A percentile compares a stretch with the other conserved stretches of the same genome.
Evolutionary conservation across 1,140 invertebrate genomes (phyloP).

Genomic region (Stratiolaelaps scimitus): DNA sequence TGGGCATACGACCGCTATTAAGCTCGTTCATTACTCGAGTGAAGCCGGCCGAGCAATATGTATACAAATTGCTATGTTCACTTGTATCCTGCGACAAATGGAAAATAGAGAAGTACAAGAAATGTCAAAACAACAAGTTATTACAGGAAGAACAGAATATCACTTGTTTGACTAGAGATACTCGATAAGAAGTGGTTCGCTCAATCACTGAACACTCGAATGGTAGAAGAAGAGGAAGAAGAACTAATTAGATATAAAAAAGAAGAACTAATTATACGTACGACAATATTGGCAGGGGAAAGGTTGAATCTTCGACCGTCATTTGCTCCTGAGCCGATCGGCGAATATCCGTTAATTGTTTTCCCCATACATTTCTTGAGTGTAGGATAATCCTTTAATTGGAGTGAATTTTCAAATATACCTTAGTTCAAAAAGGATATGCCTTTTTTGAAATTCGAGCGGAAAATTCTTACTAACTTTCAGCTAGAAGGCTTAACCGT

Average conservation of each 20-base stretch:
- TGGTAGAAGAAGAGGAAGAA: background rate
- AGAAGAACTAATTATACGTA: background rate
- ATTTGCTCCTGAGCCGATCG: background rate
- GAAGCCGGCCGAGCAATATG: slow-evolving; percentile 15
- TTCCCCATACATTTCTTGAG: slow-evolving; percentile 18
- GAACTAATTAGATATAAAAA: background rate
- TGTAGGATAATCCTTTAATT: background rate
- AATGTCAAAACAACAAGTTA: too few relatives aligned
- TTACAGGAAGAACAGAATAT: too few relatives aligned
- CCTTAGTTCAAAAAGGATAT: background rate
- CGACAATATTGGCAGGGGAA: background rate
- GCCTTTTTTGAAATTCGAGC: background rate
- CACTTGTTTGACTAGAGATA: background rate
- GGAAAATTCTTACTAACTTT: background rate
- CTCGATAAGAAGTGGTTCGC: background rate
- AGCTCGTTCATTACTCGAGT: slow-evolving; percentile 1
- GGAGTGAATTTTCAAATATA: background rate
- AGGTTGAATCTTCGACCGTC: background rate
- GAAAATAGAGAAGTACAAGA: background rate
- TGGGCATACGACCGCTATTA: background rate
- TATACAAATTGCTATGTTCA: slow-evolving; percentile 9
- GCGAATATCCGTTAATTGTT: background rate
- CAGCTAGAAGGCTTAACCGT: background rate
- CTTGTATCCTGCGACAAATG: background rate
- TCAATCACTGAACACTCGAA: background rate